These are phyloP conservation scores for Acridotheres tristis DNA, from an alignment of 2,797 vertebrate species.

Conservation along the genomic window DNA sequence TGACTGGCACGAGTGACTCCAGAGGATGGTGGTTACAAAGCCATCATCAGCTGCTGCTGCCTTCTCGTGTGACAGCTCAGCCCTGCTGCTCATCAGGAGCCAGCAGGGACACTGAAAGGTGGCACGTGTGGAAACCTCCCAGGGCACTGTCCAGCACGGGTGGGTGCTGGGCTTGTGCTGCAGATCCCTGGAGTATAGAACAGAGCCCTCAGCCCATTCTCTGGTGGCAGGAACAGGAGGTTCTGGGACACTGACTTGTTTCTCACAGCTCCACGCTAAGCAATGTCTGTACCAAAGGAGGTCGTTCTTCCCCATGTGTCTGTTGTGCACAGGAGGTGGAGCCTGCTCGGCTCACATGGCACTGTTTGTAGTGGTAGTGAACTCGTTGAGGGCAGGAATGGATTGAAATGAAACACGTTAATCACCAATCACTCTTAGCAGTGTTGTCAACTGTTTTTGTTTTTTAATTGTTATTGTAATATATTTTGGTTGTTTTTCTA, in stretches of 20 bases:
- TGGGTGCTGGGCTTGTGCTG: neutral
- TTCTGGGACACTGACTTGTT: neutral
- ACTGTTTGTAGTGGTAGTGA: neutral
- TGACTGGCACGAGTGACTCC: neutral
- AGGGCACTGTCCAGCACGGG: neutral
- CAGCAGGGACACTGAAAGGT: neutral
- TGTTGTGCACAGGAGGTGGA: neutral
- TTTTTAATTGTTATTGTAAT: conserved; percentile 88
- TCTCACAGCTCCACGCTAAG: neutral
- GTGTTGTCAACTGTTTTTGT: conserved; percentile 80
- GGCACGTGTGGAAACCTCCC: neutral
- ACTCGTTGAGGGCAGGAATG: conserved; percentile 14
- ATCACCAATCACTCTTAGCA: conserved; percentile 77
- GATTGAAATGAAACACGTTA: conserved; percentile 38
- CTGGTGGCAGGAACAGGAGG: neutral
- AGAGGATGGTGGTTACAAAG: neutral
- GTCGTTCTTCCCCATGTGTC: neutral
- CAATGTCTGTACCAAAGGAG: conserved; percentile 68
- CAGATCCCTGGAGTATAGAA: neutral
- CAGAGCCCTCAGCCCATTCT: neutral
- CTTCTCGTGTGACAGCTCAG: neutral
- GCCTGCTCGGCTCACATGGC: neutral
- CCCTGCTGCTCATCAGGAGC: neutral
- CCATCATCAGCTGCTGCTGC: neutral
- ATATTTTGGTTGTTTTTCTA: conserved; percentile 91